phyloP scores from a whole-genome alignment of 2,888 invertebrate species.

The Nymphalis c-album region DNA sequence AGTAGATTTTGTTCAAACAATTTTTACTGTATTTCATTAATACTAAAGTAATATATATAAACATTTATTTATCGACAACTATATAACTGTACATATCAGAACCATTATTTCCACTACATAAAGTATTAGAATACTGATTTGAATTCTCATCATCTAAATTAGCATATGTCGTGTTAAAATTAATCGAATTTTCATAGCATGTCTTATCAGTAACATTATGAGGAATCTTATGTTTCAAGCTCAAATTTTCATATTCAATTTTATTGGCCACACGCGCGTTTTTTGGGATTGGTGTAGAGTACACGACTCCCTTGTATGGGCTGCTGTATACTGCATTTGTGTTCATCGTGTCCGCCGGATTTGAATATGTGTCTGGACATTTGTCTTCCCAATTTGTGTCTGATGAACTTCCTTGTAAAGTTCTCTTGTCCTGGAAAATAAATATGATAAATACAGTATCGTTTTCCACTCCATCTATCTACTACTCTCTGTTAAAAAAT shows the following conservation, averaged over 20 bases:
- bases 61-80: neutral
- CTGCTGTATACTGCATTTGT: neutral
- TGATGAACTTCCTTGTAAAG: neutral
- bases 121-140: neutral
- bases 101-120: neutral
- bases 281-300: neutral
- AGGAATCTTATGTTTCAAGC: neutral
- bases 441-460: neutral
- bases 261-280: neutral
- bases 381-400: neutral
- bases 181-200: neutral
- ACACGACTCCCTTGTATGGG: neutral
- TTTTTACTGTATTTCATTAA: neutral
- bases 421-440: neutral
- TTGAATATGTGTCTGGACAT: neutral
- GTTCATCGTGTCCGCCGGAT: neutral
- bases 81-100: neutral
- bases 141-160: neutral
- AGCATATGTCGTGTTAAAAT: neutral
- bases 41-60: neutral
- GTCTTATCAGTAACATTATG: neutral
- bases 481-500: no score
- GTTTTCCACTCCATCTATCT: no score
- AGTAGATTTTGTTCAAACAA: no score
- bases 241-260: neutral